phyloP scores from a whole-genome alignment of 2,888 invertebrate species.

The Panzeria rudis region DNA sequence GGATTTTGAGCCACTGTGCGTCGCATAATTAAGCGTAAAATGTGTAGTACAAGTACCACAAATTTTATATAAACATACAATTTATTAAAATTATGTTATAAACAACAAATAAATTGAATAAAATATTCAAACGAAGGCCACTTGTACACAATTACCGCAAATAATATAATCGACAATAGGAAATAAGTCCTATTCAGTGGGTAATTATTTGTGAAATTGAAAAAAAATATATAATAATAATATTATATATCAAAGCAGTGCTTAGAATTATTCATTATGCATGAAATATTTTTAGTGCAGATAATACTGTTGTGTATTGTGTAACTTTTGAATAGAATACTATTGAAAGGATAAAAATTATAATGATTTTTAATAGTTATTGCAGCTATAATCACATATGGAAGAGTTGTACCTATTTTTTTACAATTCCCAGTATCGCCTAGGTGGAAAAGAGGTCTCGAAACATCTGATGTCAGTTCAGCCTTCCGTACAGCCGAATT shows the following conservation, averaged over 20 bases:
- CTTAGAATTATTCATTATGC: background rate
- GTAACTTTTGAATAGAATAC: too few species aligned
- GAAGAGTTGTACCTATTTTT: too few species aligned
- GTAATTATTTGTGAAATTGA: background rate
- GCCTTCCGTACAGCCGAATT: too few species aligned
- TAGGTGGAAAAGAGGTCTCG: too few species aligned
- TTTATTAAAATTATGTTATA: conserved; percentile 4
- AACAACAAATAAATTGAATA: conserved; percentile 5
- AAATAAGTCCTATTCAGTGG: conserved; percentile 7
- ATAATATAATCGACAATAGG: background rate
- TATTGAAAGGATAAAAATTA: too few species aligned
- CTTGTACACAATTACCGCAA: conserved; percentile 1
- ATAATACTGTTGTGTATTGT: too few species aligned
- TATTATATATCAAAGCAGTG: background rate
- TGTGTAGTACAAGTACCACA: too few species aligned
- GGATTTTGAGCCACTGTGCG: background rate
- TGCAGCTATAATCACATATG: too few species aligned
- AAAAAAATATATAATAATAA: background rate
- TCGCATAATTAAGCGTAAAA: background rate
- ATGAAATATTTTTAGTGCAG: background rate
- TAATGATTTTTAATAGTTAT: too few species aligned
- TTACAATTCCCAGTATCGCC: too few species aligned
- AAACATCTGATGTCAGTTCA: too few species aligned
- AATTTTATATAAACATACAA: background rate
- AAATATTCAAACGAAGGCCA: conserved; percentile 11